Percentiles rank a stretch among this genome's conserved stretches.
phyloP scores from a whole-genome alignment of 2,888 invertebrate genomes.

The Dromius quadrimaculatus region DNA sequence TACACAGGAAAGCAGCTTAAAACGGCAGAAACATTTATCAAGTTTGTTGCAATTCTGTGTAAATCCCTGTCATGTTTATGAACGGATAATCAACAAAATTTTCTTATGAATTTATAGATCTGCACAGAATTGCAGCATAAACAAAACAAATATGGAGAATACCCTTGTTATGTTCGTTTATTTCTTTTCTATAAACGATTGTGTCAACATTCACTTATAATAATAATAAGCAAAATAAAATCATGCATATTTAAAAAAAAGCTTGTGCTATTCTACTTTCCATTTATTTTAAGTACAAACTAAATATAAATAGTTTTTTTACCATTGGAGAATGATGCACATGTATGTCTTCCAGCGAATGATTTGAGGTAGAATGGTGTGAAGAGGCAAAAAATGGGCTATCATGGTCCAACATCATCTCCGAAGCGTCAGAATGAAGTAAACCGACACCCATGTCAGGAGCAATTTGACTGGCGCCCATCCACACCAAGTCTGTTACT shows the following conservation, averaged over 20 bases:
- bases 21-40: too few relatives aligned
- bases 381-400: constrained; percentile 66
- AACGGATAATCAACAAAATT: too few relatives aligned
- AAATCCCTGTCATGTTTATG: too few relatives aligned
- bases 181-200: too few relatives aligned
- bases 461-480: constrained; percentile 71
- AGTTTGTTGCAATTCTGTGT: too few relatives aligned
- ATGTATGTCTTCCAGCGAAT: constrained; percentile 69
- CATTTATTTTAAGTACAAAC: constrained; percentile 12
- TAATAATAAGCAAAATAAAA: background rate
- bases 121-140: too few relatives aligned
- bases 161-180: too few relatives aligned
- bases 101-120: too few relatives aligned
- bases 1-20: background rate
- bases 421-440: constrained; percentile 62
- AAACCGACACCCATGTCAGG: constrained; percentile 68
- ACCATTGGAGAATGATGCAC: constrained; percentile 69
- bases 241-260: constrained; percentile 25
- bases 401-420: constrained; percentile 65
- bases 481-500: constrained; percentile 76
- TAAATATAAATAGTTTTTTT: constrained; percentile 57
- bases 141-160: too few relatives aligned
- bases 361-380: constrained; percentile 66
- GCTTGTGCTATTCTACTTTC: constrained; percentile 16
- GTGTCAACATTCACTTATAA: too few relatives aligned